phyloP scores from a whole-genome alignment of 2,113 vertebrate genomes.

The Origma solitaria region DNA sequence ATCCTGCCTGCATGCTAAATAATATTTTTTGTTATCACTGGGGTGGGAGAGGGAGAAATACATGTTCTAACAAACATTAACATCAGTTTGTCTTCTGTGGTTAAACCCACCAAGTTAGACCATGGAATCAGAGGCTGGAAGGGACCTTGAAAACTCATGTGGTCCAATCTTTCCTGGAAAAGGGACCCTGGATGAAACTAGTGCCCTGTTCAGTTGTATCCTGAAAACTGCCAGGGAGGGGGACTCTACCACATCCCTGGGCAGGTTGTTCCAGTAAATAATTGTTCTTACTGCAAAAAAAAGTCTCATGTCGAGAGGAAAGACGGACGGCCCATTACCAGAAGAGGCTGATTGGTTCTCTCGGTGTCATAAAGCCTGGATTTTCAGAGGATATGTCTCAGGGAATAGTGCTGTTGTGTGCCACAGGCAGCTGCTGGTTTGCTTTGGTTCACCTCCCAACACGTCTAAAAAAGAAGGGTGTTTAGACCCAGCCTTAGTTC shows the following conservation, averaged over 20 bases:
- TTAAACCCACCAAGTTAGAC: neutral
- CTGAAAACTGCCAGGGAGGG: neutral
- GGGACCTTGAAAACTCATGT: fast-evolving
- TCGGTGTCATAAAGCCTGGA: neutral
- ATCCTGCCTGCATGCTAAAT: neutral
- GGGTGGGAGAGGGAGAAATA: neutral
- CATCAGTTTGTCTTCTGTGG: neutral
- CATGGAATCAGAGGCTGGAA: neutral
- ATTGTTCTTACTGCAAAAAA: neutral
- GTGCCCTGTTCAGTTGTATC: neutral
- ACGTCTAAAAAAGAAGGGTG: fast-evolving
- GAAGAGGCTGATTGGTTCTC: neutral
- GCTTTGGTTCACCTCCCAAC: neutral
- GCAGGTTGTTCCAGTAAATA: neutral
- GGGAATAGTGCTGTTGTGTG: neutral
- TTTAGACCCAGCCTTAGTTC: neutral
- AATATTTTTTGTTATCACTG: neutral
- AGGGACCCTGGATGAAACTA: neutral
- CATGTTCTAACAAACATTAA: neutral
- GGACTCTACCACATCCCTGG: neutral
- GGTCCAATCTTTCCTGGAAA: neutral
- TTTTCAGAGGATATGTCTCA: neutral
- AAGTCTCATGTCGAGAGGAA: neutral
- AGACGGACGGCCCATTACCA: neutral
- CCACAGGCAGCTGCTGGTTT: neutral